A percentile compares a stretch with the other conserved stretches of the same genome.
Conservation (phyloP, 2,888 invertebrate species). For the Plebejus argus region DNA sequence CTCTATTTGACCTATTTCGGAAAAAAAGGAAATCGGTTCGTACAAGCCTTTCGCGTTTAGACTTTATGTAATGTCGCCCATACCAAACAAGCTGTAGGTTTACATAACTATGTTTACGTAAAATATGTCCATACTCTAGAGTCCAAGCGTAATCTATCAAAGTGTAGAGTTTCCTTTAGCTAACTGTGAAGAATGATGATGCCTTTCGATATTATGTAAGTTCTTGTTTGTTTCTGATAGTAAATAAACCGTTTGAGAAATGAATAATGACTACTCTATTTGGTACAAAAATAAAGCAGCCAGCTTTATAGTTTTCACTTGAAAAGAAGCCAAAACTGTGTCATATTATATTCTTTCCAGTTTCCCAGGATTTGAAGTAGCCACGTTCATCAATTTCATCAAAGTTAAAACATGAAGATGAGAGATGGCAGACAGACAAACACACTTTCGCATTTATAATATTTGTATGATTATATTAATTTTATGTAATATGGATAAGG, state of each 20-base stretch:
- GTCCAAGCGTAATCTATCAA: not conserved
- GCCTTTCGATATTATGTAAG: not conserved
- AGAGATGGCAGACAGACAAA: too few species aligned
- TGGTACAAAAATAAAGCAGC: not conserved
- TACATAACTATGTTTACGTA: conserved; percentile 15
- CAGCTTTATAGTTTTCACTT: not conserved
- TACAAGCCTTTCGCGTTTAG: not conserved
- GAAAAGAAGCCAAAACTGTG: too few species aligned
- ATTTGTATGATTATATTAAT: too few species aligned
- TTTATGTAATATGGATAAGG: too few species aligned
- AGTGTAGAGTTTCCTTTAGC: not conserved
- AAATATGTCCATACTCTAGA: conserved; percentile 2
- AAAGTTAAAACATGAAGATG: too few species aligned
- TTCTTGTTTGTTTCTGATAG: not conserved
- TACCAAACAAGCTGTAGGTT: not conserved
- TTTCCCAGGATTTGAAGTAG: too few species aligned
- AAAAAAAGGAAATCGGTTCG: not conserved
- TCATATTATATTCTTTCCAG: too few species aligned
- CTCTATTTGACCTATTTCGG: not conserved
- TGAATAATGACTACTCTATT: too few species aligned
- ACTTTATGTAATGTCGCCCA: conserved; percentile 5
- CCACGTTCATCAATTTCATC: too few species aligned
- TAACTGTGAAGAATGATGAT: not conserved
- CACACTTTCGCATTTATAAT: too few species aligned
- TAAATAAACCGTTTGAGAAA: too few species aligned